Evolutionary conservation across 2,888 invertebrate genomes (phyloP), one percentile per base, ranked within the genome.

Genomic region (Amorpha juglandis): DNA sequence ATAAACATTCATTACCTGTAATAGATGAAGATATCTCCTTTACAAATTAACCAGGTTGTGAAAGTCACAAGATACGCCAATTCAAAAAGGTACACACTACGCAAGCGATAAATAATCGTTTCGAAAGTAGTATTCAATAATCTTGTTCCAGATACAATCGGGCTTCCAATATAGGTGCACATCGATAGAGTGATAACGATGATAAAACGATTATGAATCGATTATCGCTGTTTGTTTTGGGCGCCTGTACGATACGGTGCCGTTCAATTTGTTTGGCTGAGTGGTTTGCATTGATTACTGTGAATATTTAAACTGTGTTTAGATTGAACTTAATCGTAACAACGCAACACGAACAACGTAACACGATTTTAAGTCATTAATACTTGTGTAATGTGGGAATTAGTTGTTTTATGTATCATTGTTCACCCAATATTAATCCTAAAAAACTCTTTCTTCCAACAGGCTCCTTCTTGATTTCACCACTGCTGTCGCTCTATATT

Each of bases 151-250:
- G 55, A 55, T 11, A 16, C 33, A 53, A 53, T 33, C 38, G 42
- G 38, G 58, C 19, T 19, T 6, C 9, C 38, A 19, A 58, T 11
- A 19, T 38, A 16, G 16, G 11, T 7, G 35, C 35, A n/a, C 55
- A 55, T 55, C 55, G 55, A 53, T 35, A n/a, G 35, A 35, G 55
- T 35, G 35, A 58, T 58, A 58, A 58, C 38, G 58, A 58, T 42
- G 38, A 6, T 38, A 58, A 58, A 58, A 16, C 58, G 58, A 58
- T 58, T 58, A 58, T 58, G 58, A 38, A 58, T 58, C 58, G 58
- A 58, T 58, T 58, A 58, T 38, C 38, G 19, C 38, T 58, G 58
- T 42, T 58, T 58, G 42, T 38, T 58, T 58, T 58, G 19, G 58
- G 38, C 42, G 58, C 38, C 19, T 38, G 38, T 58, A 16, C 12